Evolutionary conservation across 2,113 vertebrate genomes (phyloP).

Genomic region (Azemiops feae): DNA sequence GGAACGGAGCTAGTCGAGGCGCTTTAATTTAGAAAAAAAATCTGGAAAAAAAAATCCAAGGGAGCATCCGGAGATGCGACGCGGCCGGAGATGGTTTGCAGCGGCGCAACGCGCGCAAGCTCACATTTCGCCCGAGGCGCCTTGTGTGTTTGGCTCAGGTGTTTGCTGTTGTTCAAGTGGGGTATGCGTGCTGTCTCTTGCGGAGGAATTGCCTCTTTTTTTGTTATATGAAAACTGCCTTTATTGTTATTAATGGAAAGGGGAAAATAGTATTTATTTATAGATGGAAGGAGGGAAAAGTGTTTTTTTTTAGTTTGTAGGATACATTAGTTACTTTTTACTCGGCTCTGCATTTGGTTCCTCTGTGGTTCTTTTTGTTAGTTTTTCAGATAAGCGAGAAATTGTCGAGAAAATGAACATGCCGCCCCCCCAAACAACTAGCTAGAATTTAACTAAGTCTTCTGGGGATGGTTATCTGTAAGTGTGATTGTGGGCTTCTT

Average conservation of each 20-base stretch:
- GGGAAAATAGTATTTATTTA: neutral
- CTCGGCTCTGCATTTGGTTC: neutral
- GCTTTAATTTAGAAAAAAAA: neutral
- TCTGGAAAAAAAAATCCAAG: neutral
- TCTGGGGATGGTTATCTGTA: neutral
- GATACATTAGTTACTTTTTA: neutral
- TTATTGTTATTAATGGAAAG: neutral
- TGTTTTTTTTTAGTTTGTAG: neutral
- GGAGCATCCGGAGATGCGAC: neutral
- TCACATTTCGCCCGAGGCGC: neutral
- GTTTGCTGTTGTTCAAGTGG: neutral
- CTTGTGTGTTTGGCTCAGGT: neutral
- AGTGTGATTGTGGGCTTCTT: neutral
- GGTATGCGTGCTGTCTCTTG: neutral
- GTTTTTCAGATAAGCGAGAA: neutral
- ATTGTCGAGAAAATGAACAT: neutral
- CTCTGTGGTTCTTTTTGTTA: too few species aligned
- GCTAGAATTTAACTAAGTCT: neutral
- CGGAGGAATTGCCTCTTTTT: neutral
- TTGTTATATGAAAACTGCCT: neutral
- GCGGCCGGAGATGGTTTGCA: neutral
- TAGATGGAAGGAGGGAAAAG: neutral
- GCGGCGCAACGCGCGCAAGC: neutral
- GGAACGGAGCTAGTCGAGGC: neutral
- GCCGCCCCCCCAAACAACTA: neutral